Base-by-base conservation (phyloP, 2,888 invertebrate genomes). In the Piscicola geometra region DNA sequence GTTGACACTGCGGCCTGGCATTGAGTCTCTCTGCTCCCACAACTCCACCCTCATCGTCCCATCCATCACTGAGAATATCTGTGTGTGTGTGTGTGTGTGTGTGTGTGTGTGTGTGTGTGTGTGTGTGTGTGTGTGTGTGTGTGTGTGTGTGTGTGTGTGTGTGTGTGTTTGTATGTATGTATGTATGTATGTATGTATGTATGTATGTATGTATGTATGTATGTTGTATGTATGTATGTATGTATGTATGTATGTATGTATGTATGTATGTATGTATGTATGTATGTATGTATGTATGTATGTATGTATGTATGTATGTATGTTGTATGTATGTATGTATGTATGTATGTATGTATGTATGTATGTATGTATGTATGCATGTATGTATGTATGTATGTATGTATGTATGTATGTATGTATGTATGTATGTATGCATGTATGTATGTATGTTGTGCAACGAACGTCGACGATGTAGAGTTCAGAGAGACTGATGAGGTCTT, bases 391-490 rank as follows among this genome's bases (percentile, higher is more conserved):
- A 15, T 41, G 41, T 41, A 15, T 41, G 41, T 41, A 15, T 41
- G 41, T 41, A 15, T 41, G 41, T 41, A 15, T 41, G 41, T 41
- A 15, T 41, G 41, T 41, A 15, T 41, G 41, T 41, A 15, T 41
- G 41, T 41, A 15, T 41, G 41, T 41, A 41, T 41, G 41, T 41
- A 15, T 41, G 41, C 15, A 15, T 41, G 41, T 41, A 15, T 41
- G 41, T 41, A 15, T 41, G 41, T 41, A 15, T 41, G 41, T 15
- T n/a, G n/a, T n/a, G 9, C 25, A 64, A 64, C 80, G 71, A 76
- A 84, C 83, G 81, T 82, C 79, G 5, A 80, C 82, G 76, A 77
- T 78, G 25, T 81, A 77, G 25, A 77, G 77, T 35, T 79, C 18
- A 2, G 28, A 78, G 0, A 80, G 78, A 0, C 80, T 52, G 0